Evolutionary conservation across 2,888 invertebrate species (phyloP).

Genomic region (Trichacis sp.): DNA sequence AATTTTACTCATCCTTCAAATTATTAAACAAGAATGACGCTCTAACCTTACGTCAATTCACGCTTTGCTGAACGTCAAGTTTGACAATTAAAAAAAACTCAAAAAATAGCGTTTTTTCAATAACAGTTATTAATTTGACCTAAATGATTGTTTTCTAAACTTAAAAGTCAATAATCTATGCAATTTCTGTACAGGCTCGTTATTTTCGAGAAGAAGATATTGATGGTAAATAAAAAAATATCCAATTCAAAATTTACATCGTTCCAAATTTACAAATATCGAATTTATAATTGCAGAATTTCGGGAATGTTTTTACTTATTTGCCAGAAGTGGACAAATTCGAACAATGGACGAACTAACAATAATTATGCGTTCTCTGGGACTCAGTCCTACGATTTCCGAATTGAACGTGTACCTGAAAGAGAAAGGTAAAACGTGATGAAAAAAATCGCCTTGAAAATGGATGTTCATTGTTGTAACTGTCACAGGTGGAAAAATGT

Average conservation of each 20-base stretch:
- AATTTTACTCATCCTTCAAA: too few species aligned
- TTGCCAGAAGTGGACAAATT: constrained; percentile 90
- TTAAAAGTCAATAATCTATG: too few species aligned
- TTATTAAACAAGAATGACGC: too few species aligned
- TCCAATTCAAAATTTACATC: neutral
- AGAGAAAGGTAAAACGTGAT: constrained; percentile 72
- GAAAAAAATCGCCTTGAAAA: constrained; percentile 4
- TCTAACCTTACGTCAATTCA: too few species aligned
- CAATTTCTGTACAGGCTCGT: constrained; percentile 78
- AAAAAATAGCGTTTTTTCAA: too few species aligned
- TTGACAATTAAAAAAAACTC: too few species aligned
- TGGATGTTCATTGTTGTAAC: too few species aligned
- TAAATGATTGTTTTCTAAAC: too few species aligned
- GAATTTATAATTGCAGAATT: constrained; percentile 78
- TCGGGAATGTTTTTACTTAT: constrained; percentile 95
- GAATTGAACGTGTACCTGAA: constrained; percentile 88
- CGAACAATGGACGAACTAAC: constrained; percentile 90
- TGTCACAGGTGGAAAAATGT: constrained; percentile 90
- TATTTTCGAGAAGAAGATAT: constrained; percentile 96
- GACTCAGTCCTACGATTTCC: constrained; percentile 92
- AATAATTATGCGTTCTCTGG: constrained; percentile 93
- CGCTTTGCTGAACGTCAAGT: too few species aligned
- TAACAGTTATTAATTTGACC: too few species aligned
- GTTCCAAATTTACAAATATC: neutral
- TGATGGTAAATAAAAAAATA: constrained; percentile 86